Percentiles rank a stretch among this genome's conserved stretches.
Conservation (phyloP, 2,797 vertebrate genomes). For the Simalia tracyae region DNA sequence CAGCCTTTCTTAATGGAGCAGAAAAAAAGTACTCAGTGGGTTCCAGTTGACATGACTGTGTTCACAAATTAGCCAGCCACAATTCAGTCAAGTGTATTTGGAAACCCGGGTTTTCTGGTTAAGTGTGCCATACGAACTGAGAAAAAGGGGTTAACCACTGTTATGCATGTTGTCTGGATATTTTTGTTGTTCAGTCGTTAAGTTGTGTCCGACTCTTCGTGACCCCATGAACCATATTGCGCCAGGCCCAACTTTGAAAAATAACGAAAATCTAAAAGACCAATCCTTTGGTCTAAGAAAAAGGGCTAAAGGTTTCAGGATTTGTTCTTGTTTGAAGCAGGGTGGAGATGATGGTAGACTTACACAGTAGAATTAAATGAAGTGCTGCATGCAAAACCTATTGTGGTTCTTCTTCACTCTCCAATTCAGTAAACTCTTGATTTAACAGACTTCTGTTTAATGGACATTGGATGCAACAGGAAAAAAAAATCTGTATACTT, state of each 20-base stretch:
- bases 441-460: not conserved
- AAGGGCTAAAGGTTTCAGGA: not conserved
- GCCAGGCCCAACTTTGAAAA: not conserved
- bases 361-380: not conserved
- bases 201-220: too few relatives aligned
- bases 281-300: not conserved
- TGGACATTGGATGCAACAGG: not conserved
- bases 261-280: not conserved
- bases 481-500: not conserved
- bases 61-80: not conserved
- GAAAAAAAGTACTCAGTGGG: not conserved
- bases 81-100: not conserved
- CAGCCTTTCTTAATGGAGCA: not conserved
- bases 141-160: not conserved
- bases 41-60: not conserved
- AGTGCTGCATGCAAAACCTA: not conserved
- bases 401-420: not conserved
- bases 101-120: not conserved
- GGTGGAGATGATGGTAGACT: not conserved
- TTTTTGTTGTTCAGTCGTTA: too few relatives aligned
- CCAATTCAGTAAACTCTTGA: not conserved
- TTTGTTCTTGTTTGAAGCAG: not conserved
- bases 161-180: not conserved
- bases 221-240: too few relatives aligned
- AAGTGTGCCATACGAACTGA: not conserved